These are phyloP conservation scores for Parnassius smintheus DNA, from an alignment of 2,888 invertebrate species.

Conservation along the genomic window DNA sequence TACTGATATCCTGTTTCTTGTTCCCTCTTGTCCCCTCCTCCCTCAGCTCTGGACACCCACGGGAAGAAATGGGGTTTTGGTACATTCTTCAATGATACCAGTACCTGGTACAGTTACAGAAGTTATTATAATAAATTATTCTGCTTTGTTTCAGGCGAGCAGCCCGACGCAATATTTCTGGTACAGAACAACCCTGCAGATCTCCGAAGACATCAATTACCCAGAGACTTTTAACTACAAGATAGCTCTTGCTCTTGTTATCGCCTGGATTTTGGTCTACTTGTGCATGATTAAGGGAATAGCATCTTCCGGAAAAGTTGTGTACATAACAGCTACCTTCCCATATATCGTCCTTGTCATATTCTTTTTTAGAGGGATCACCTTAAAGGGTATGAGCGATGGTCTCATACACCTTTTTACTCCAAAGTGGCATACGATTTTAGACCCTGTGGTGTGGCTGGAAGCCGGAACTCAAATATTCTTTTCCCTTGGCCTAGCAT, in stretches of 20 bases:
- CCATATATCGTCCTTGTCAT: slow-evolving; percentile 97
- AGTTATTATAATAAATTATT: background rate
- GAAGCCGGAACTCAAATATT: slow-evolving; percentile 99
- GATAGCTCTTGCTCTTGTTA: slow-evolving; percentile 91
- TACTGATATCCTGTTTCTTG: too few relatives aligned
- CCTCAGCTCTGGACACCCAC: too few relatives aligned
- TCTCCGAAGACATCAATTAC: slow-evolving; percentile 92
- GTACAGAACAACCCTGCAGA: slow-evolving; percentile 95
- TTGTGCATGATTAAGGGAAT: slow-evolving; percentile 99
- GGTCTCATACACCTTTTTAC: slow-evolving; percentile 94
- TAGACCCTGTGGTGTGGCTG: slow-evolving; percentile 97
- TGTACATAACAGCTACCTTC: slow-evolving; percentile 97
- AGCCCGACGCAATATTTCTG: slow-evolving; percentile 97
- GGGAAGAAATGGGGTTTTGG: too few relatives aligned
- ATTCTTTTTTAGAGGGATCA: slow-evolving; percentile 97
- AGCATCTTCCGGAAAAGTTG: slow-evolving; percentile 97
- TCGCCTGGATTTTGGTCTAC: slow-evolving; percentile 97
- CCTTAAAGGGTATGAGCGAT: slow-evolving; percentile 92
- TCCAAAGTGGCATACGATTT: slow-evolving; percentile 89
- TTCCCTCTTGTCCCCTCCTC: too few relatives aligned
- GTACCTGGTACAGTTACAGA: too few relatives aligned
- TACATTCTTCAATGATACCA: too few relatives aligned
- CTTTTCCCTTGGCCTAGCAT: slow-evolving; percentile 96
- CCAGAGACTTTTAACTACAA: slow-evolving; percentile 95
- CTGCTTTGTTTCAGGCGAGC: slow-evolving; percentile 84